phyloP scores from a whole-genome alignment of 2,797 vertebrate genomes.

The Rhabdomys pumilio region DNA sequence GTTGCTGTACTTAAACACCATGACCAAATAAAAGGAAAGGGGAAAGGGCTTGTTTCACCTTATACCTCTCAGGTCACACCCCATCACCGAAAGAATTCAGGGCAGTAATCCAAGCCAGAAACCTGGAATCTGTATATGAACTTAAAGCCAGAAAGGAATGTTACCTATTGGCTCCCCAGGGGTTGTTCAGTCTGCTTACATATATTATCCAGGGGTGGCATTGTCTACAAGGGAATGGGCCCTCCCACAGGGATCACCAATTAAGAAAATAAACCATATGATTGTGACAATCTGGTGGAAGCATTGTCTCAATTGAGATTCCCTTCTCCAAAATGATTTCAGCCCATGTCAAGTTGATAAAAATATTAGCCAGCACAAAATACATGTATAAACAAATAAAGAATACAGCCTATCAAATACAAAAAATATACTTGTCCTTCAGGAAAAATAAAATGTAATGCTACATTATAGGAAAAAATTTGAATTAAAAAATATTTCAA shows the following conservation, averaged over 20 bases:
- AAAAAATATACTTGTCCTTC: not conserved
- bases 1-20: not conserved
- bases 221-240: too few species aligned
- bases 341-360: not conserved
- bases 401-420: not conserved
- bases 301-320: not conserved
- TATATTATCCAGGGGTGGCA: too few species aligned
- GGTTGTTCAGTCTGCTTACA: not conserved
- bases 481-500: not conserved
- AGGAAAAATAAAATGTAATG: not conserved
- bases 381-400: not conserved
- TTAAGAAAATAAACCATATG: not conserved
- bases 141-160: too few species aligned
- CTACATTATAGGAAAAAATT: not conserved
- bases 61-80: not conserved
- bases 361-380: not conserved
- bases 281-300: not conserved
- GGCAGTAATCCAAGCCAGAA: not conserved
- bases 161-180: not conserved
- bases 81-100: not conserved
- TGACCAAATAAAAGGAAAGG: not conserved
- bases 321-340: not conserved
- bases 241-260: not conserved
- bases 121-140: not conserved
- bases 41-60: not conserved